These are phyloP conservation scores for Corythornis cristatus DNA, from an alignment of 2,113 vertebrate species.

Conservation along the genomic window DNA sequence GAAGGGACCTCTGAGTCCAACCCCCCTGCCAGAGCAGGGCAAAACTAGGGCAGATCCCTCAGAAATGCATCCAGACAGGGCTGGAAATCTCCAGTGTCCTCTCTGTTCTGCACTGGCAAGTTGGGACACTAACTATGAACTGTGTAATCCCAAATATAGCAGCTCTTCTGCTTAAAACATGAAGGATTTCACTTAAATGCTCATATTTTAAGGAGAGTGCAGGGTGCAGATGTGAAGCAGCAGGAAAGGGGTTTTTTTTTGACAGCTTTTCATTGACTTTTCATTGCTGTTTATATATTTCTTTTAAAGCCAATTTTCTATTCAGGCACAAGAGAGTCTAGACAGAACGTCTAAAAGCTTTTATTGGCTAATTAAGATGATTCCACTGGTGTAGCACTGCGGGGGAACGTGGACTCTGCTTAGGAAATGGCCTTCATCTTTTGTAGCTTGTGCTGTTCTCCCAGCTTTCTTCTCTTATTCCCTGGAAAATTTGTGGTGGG, in stretches of 20 bases:
- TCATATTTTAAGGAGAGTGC: not conserved
- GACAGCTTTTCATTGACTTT: slow-evolving; percentile 2
- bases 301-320: slow-evolving; percentile 45
- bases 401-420: not conserved
- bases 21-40: too few relatives aligned
- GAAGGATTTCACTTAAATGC: not conserved
- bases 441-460: not conserved
- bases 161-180: not conserved
- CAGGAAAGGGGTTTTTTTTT: not conserved
- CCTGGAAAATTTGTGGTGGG: not conserved
- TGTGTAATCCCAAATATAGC: not conserved
- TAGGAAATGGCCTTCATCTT: not conserved
- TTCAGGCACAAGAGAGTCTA: slow-evolving; percentile 41
- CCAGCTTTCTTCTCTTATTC: not conserved
- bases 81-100: not conserved
- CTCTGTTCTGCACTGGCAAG: accelerated
- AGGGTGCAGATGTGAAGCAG: slow-evolving; percentile 22
- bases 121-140: not conserved
- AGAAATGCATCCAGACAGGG: too few relatives aligned
- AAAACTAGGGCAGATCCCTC: too few relatives aligned
- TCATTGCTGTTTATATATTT: slow-evolving; percentile 34
- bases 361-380: slow-evolving; percentile 51
- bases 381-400: slow-evolving; percentile 3
- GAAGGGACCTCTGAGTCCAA: too few relatives aligned
- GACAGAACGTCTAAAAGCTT: slow-evolving; percentile 58